Evolutionary conservation across 2,888 invertebrate genomes (phyloP).

Genomic region (Nymphalis polychloros): DNA sequence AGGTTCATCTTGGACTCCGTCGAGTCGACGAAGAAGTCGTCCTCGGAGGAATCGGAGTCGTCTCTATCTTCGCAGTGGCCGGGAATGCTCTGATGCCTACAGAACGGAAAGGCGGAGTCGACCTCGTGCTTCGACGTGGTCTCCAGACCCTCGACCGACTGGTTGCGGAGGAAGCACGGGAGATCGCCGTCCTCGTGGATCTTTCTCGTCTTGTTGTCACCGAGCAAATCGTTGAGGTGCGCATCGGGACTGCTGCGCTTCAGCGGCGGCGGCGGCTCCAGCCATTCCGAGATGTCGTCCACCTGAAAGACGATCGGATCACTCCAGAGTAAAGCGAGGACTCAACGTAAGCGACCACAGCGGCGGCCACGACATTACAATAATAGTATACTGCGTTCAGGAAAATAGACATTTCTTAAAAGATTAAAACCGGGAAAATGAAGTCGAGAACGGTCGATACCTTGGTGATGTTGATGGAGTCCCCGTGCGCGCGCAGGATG

Average conservation of each 20-base stretch:
- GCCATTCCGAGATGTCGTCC: conserved; percentile 73
- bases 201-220: conserved; percentile 47
- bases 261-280: conserved; percentile 65
- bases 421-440: too few species aligned
- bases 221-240: conserved; percentile 50
- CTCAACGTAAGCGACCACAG: too few species aligned
- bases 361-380: too few species aligned
- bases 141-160: conserved; percentile 72
- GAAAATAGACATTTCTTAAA: too few species aligned
- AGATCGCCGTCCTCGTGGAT: conserved; percentile 42
- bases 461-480: conserved; percentile 68
- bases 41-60: conserved; percentile 52
- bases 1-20: conserved; percentile 44
- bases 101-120: conserved; percentile 51
- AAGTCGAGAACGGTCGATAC: conserved; percentile 38
- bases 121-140: conserved; percentile 53
- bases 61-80: conserved; percentile 43
- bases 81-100: conserved; percentile 63
- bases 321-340: neutral
- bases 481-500: conserved; percentile 62
- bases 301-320: conserved; percentile 51
- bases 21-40: conserved; percentile 46
- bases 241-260: conserved; percentile 60
- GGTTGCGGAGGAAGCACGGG: conserved; percentile 72
- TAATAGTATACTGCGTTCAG: too few species aligned